A percentile compares a stretch with the other conserved stretches of the same genome.
Evolutionary conservation across 1,140 invertebrate species (phyloP).

Genomic region (Odontomachus brunneus): DNA sequence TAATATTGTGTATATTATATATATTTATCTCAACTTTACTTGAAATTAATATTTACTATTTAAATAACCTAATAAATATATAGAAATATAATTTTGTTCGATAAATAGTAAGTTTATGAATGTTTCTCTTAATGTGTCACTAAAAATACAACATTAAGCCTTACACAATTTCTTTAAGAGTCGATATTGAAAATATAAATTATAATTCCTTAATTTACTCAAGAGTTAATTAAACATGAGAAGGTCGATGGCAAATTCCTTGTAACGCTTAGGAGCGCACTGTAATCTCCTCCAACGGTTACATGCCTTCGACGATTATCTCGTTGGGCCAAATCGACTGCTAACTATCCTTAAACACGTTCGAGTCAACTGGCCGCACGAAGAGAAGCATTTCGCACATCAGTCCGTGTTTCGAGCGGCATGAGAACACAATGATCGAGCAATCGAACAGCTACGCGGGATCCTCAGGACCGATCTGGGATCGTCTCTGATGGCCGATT

Average conservation of each 20-base stretch:
- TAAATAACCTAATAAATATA: no score
- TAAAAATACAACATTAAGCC: no score
- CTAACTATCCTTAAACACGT: slow-evolving; percentile 3
- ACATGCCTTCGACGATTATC: background rate
- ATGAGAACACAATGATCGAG: slow-evolving; percentile 58
- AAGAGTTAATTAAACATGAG: background rate
- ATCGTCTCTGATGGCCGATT: slow-evolving; percentile 71
- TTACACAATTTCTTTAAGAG: background rate
- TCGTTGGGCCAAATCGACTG: background rate
- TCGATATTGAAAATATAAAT: background rate
- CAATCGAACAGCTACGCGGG: slow-evolving; percentile 21
- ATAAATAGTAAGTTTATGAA: no score
- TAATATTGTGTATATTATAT: no score
- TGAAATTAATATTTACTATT: no score
- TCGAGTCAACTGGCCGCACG: background rate
- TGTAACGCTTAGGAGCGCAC: background rate
- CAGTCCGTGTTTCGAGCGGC: slow-evolving; percentile 7
- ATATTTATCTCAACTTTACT: no score
- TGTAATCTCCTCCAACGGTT: background rate
- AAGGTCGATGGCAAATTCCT: background rate
- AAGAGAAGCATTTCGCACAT: slow-evolving; percentile 48
- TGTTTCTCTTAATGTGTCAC: no score
- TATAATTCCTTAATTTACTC: background rate
- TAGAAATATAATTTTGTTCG: no score
- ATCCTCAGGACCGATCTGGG: slow-evolving; percentile 57